Conservation (phyloP, 2,888 invertebrate genomes). For the Lasioglossum oenotherae region DNA sequence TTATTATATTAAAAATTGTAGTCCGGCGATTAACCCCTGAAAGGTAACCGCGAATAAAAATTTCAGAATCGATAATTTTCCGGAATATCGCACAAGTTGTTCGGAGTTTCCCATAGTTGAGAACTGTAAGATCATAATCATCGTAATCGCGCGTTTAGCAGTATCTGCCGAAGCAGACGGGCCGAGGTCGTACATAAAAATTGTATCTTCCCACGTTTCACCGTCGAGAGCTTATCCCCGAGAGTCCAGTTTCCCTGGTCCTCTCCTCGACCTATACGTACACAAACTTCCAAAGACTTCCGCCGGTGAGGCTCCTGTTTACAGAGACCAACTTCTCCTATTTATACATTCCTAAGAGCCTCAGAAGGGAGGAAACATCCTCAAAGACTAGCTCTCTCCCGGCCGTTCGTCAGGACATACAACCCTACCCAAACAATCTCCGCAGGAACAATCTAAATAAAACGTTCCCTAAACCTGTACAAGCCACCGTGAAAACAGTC, state of each 20-base stretch:
- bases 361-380: not conserved
- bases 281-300: conserved; percentile 16
- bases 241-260: conserved; percentile 10
- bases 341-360: conserved; percentile 21
- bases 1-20: not conserved
- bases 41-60: not conserved
- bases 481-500: conserved; percentile 2
- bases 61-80: not conserved
- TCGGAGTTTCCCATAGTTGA: not conserved
- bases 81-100: not conserved
- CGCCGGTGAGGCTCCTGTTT: conserved; percentile 12
- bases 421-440: conserved; percentile 6
- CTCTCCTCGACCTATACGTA: not conserved
- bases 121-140: not conserved
- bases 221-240: not conserved
- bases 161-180: not conserved
- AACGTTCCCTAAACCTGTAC: conserved; percentile 8
- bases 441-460: conserved; percentile 8
- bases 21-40: not conserved
- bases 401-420: conserved; percentile 5
- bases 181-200: conserved; percentile 3
- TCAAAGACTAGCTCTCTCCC: not conserved
- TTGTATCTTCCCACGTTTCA: conserved; percentile 1
- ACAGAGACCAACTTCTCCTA: conserved; percentile 17
- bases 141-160: not conserved